Evolutionary conservation across 1,140 invertebrate genomes (phyloP).

Genomic region (Thalassaphorura encarpata): DNA sequence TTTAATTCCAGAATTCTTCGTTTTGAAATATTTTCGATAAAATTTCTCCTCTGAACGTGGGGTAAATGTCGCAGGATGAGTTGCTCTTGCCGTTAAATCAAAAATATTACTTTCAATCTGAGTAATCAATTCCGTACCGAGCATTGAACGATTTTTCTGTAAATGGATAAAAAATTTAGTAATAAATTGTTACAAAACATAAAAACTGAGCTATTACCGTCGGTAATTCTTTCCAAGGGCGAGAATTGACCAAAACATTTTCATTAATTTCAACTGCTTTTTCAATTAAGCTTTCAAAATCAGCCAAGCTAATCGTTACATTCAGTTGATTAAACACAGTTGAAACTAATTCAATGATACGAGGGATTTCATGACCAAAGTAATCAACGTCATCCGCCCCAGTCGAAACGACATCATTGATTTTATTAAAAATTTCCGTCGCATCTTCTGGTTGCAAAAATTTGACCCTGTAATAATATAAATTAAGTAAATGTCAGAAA

Average conservation of each 20-base stretch:
- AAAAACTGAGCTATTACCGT: not conserved
- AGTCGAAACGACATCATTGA: too few species aligned
- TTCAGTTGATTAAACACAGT: not conserved
- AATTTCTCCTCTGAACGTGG: not conserved
- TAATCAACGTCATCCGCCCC: not conserved
- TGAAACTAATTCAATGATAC: not conserved
- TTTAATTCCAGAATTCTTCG: not conserved
- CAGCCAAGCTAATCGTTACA: not conserved
- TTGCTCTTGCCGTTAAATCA: not conserved
- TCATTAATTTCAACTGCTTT: not conserved
- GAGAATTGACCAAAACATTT: not conserved
- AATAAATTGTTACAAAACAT: not conserved
- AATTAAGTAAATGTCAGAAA: not conserved
- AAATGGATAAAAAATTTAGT: not conserved
- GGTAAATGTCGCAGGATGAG: not conserved
- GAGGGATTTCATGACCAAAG: conserved; percentile 11
- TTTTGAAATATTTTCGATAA: not conserved
- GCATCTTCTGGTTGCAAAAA: not conserved
- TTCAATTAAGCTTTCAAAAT: not conserved
- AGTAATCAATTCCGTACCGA: not conserved
- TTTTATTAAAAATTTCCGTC: not conserved
- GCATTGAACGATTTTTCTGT: not conserved
- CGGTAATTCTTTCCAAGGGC: conserved; percentile 4
- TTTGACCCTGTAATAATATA: not conserved
- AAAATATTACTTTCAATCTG: not conserved